Percentiles rank a stretch among this genome's conserved stretches.
phyloP scores from a whole-genome alignment of 2,888 invertebrate species.

The Plemyria rubiginata region DNA sequence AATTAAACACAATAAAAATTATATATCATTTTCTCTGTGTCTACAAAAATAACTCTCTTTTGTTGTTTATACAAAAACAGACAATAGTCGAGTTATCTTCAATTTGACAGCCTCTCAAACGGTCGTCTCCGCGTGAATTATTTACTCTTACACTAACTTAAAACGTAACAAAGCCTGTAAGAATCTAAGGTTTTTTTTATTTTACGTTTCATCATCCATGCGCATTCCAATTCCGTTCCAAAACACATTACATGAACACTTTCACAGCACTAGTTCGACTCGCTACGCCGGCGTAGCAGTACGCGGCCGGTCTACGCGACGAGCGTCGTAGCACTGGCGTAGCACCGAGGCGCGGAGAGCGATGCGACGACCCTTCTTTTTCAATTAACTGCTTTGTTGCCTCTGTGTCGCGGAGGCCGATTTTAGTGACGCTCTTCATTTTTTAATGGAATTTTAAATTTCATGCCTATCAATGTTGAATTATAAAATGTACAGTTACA shows the following conservation, averaged over 20 bases:
- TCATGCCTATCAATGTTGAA: neutral
- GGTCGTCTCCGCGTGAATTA: neutral
- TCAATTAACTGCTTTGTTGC: slow-evolving; percentile 82
- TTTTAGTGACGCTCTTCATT: slow-evolving; percentile 41
- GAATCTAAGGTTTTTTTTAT: slow-evolving; percentile 6
- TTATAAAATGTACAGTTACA: neutral
- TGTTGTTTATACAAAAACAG: neutral
- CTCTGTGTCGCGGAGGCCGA: slow-evolving; percentile 57
- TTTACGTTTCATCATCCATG: slow-evolving; percentile 20
- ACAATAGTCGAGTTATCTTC: slow-evolving; percentile 1
- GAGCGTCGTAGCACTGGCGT: slow-evolving; percentile 73
- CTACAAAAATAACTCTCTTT: neutral
- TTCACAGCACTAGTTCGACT: slow-evolving; percentile 60
- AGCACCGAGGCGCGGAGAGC: slow-evolving; percentile 58
- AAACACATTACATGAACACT: slow-evolving; percentile 62
- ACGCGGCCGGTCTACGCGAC: slow-evolving; percentile 76
- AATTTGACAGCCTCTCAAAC: neutral
- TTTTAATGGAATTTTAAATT: slow-evolving; percentile 23
- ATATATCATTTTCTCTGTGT: neutral
- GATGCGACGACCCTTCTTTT: slow-evolving; percentile 43
- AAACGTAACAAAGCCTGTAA: neutral
- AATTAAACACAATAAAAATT: neutral
- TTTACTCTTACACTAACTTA: neutral
- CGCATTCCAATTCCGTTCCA: slow-evolving; percentile 37
- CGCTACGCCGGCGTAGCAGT: slow-evolving; percentile 61